Evolutionary conservation across 1,140 invertebrate species (phyloP).

Genomic region (Holcopasites calliopsidis): DNA sequence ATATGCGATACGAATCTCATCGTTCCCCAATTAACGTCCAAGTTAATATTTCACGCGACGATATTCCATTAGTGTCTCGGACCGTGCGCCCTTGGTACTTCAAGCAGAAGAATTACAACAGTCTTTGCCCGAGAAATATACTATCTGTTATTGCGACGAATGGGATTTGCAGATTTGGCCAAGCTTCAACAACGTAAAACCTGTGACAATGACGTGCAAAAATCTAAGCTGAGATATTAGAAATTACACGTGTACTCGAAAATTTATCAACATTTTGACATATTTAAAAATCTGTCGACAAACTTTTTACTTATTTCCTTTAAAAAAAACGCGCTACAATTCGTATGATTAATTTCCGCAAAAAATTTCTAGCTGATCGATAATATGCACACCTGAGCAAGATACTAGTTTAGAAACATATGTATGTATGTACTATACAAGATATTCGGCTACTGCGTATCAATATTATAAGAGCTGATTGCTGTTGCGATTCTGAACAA

Average conservation of each 20-base stretch:
- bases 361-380: too few species aligned
- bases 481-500: too few species aligned
- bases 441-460: too few species aligned
- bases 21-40: neutral
- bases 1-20: too few species aligned
- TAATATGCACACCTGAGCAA: too few species aligned
- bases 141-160: constrained; percentile 21
- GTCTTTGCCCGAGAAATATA: constrained; percentile 4
- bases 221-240: constrained; percentile 21
- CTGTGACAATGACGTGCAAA: constrained; percentile 51
- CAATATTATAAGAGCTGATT: too few species aligned
- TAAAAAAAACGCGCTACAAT: too few species aligned
- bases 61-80: constrained; percentile 3
- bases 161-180: constrained; percentile 58
- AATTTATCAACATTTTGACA: neutral
- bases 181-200: constrained; percentile 68
- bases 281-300: too few species aligned
- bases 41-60: neutral
- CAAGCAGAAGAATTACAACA: constrained; percentile 16
- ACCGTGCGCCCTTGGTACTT: constrained; percentile 9
- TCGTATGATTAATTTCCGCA: too few species aligned
- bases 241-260: constrained; percentile 26
- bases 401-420: too few species aligned
- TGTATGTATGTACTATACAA: too few species aligned
- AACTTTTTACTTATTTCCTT: too few species aligned